phyloP scores from a whole-genome alignment of 2,113 vertebrate species.

The Otus sunia region DNA sequence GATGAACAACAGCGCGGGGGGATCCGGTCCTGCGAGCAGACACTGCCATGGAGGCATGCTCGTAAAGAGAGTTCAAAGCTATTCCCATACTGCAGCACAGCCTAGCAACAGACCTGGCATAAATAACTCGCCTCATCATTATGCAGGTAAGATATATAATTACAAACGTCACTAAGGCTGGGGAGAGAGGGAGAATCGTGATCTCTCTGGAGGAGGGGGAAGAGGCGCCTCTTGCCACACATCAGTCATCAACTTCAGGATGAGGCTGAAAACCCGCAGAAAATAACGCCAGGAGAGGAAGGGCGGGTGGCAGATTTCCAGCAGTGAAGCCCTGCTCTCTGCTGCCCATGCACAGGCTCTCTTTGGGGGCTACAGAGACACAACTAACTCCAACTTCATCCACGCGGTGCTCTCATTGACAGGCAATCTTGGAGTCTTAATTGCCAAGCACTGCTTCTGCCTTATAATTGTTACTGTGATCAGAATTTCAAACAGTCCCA shows the following conservation, averaged over 20 bases:
- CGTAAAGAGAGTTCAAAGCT: background rate
- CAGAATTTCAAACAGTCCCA: conserved; percentile 57
- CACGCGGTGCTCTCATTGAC: background rate
- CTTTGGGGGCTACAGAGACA: background rate
- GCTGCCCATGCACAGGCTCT: background rate
- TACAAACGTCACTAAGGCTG: conserved; percentile 11
- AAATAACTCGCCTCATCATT: conserved; percentile 37
- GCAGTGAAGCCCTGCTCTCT: background rate
- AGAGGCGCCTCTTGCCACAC: background rate
- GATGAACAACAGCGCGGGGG: accelerated
- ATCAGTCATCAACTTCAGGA: background rate
- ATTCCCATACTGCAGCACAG: background rate
- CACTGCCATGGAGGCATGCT: accelerated
- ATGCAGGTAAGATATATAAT: conserved; percentile 21
- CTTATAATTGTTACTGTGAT: conserved; percentile 50
- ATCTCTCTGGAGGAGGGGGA: conserved; percentile 35
- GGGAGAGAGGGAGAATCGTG: background rate
- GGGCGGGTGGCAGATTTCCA: background rate
- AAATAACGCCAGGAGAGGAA: background rate
- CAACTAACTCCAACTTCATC: background rate
- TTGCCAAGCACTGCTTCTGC: conserved; percentile 2
- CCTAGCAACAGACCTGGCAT: conserved; percentile 32
- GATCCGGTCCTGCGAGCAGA: accelerated
- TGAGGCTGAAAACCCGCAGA: background rate
- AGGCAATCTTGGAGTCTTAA: background rate